Percentiles rank a stretch among this genome's conserved stretches.
Evolutionary conservation across 92 coral and sea anemone species (phyloP).

Genomic region (Zoanthus sociatus): DNA sequence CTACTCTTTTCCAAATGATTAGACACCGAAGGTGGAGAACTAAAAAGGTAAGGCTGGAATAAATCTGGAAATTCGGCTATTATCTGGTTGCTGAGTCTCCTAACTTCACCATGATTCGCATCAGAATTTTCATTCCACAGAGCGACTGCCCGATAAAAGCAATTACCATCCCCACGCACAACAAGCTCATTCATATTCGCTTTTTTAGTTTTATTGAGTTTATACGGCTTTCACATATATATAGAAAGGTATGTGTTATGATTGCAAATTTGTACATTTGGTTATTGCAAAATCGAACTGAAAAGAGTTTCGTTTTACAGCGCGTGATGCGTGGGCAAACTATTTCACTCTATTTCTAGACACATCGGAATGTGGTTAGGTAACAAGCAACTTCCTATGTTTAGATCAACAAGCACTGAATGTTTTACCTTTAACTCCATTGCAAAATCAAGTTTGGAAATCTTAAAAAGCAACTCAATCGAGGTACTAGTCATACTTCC

Average conservation of each 20-base stretch:
- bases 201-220: background rate
- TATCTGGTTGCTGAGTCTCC: constrained; percentile 36
- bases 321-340: constrained; percentile 21
- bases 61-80: constrained; percentile 34
- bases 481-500: constrained; percentile 57
- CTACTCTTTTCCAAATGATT: constrained; percentile 51
- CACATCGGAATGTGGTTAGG: background rate
- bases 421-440: background rate
- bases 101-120: constrained; percentile 29
- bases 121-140: constrained; percentile 35
- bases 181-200: constrained; percentile 32
- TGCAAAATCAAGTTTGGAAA: constrained; percentile 1
- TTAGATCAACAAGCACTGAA: background rate
- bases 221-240: background rate
- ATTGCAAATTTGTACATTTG: background rate
- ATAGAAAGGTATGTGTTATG: background rate
- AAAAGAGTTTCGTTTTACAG: background rate
- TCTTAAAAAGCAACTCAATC: constrained; percentile 50
- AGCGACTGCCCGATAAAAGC: constrained; percentile 43
- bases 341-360: background rate
- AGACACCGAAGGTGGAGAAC: constrained; percentile 27
- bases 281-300: background rate
- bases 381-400: constrained; percentile 4
- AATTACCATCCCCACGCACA: constrained; percentile 51
- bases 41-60: constrained; percentile 49